A percentile compares a stretch with the other conserved stretches of the same genome.
These are phyloP conservation scores for Tetanocera ferruginea DNA, from an alignment of 2,888 invertebrate species.

Conservation along the genomic window DNA sequence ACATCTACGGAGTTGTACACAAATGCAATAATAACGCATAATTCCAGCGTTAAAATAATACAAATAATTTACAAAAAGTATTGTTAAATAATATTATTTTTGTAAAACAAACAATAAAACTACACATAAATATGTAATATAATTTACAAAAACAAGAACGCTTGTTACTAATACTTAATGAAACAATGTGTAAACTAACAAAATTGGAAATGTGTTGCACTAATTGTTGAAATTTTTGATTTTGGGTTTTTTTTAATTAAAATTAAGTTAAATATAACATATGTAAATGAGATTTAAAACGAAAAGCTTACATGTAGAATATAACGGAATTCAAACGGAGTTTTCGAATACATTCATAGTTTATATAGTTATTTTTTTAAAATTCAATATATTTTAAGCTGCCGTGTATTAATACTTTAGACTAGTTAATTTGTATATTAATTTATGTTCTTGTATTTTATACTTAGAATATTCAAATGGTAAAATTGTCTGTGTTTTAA, in stretches of 20 bases:
- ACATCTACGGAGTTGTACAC: too few relatives aligned
- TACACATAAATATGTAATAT: neutral
- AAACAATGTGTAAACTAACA: neutral
- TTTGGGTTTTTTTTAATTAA: neutral
- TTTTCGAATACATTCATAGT: neutral
- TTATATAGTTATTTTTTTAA: too few relatives aligned
- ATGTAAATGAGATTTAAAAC: constrained; percentile 15
- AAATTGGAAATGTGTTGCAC: constrained; percentile 18
- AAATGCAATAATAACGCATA: too few relatives aligned
- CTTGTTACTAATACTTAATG: neutral
- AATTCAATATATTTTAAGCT: too few relatives aligned
- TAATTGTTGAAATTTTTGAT: neutral
- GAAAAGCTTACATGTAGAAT: neutral
- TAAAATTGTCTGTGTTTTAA: neutral
- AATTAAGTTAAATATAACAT: neutral
- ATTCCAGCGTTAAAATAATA: neutral
- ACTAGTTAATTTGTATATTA: too few relatives aligned
- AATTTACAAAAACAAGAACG: neutral
- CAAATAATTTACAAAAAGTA: neutral
- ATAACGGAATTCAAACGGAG: neutral
- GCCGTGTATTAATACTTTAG: too few relatives aligned
- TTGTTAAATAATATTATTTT: neutral
- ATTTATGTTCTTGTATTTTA: too few relatives aligned
- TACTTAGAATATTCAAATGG: too few relatives aligned
- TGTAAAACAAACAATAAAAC: neutral